Conservation (phyloP, 2,888 invertebrate species). For the Tribolium freemani region DNA sequence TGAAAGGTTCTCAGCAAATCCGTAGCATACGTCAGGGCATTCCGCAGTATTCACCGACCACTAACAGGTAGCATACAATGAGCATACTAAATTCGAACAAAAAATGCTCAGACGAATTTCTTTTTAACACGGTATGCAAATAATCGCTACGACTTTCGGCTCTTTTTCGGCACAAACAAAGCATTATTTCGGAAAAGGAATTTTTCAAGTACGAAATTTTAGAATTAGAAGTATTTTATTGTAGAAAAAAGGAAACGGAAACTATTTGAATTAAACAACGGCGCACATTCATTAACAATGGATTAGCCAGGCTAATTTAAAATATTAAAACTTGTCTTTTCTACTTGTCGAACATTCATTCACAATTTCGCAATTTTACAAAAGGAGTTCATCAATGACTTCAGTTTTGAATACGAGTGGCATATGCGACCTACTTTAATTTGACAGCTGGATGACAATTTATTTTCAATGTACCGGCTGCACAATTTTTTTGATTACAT, state of each 20-base stretch:
- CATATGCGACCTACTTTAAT: not conserved
- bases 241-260: conserved; percentile 6
- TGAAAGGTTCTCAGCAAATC: conserved; percentile 58
- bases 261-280: not conserved
- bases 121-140: conserved; percentile 39
- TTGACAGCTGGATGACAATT: not conserved
- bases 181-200: not conserved
- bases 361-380: too few species aligned
- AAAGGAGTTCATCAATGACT: not conserved
- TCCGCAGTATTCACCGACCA: conserved; percentile 52
- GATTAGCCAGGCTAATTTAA: not conserved
- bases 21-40: conserved; percentile 58
- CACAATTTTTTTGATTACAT: not conserved
- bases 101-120: conserved; percentile 49
- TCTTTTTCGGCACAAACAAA: conserved; percentile 21
- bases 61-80: conserved; percentile 54
- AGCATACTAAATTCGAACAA: conserved; percentile 54
- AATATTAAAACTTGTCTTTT: not conserved
- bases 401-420: not conserved
- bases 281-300: not conserved
- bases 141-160: conserved; percentile 33
- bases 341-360: too few species aligned
- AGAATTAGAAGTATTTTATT: not conserved
- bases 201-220: not conserved
- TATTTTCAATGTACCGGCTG: not conserved